A percentile compares a stretch with the other conserved stretches of the same genome.
Evolutionary conservation across 2,797 vertebrate genomes (phyloP).

Genomic region (Eospalax fontanierii): DNA sequence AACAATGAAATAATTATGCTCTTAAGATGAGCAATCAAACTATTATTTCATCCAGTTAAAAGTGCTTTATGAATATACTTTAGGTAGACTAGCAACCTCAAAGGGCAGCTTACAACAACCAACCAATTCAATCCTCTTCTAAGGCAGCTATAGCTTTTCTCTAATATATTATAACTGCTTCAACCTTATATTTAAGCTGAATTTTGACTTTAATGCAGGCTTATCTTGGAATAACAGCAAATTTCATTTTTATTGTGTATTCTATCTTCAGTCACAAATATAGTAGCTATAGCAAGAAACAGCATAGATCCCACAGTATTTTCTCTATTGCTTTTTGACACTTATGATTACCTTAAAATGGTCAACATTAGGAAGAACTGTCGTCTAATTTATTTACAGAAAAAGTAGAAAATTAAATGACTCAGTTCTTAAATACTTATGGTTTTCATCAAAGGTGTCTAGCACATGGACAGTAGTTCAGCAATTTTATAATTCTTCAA

Average conservation of each 20-base stretch:
- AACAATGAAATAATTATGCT: constrained; percentile 54
- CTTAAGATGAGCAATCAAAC: constrained; percentile 40
- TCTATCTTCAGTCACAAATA: constrained; percentile 54
- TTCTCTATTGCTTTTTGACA: not conserved
- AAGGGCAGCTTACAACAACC: not conserved
- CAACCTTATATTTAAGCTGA: constrained; percentile 73
- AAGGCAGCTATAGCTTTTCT: constrained; percentile 57
- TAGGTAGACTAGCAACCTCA: not conserved
- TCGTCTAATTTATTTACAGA: constrained; percentile 21
- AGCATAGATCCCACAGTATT: not conserved
- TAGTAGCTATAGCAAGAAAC: not conserved
- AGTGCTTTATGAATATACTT: constrained; percentile 33
- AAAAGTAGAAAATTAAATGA: constrained; percentile 33
- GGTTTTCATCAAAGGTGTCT: constrained; percentile 49
- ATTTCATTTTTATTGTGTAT: constrained; percentile 62
- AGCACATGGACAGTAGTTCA: not conserved
- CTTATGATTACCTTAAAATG: constrained; percentile 53
- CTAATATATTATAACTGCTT: constrained; percentile 62
- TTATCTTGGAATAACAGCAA: constrained; percentile 69
- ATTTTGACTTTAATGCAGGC: constrained; percentile 68
- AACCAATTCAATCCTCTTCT: constrained; percentile 53
- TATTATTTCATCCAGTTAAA: constrained; percentile 23
- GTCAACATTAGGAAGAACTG: not conserved
- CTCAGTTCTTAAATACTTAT: constrained; percentile 25
- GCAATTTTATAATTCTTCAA: not conserved